These are phyloP conservation scores for Anoplolepis gracilipes DNA, from an alignment of 1,140 invertebrate species.

Conservation along the genomic window DNA sequence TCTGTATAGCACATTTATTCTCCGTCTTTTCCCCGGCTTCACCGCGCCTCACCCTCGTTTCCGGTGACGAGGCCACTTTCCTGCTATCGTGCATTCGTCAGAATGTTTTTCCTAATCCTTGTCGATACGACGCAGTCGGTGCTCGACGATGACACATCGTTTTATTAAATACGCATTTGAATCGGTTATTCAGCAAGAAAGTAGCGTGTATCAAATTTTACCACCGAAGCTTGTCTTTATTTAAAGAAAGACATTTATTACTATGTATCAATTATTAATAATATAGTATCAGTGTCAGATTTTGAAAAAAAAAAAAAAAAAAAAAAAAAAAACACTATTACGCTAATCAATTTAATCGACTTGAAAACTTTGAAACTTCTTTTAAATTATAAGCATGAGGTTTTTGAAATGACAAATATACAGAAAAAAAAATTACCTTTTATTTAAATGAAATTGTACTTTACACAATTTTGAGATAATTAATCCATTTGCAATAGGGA, in stretches of 20 bases:
- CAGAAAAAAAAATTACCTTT: neutral
- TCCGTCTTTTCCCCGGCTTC: neutral
- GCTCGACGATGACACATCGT: neutral
- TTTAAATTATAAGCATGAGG: neutral
- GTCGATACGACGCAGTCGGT: slow-evolving; percentile 30
- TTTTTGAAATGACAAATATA: neutral
- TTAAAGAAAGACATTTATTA: neutral
- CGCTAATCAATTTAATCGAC: neutral
- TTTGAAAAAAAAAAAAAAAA: neutral
- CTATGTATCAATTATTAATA: too few relatives aligned
- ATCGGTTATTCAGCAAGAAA: neutral
- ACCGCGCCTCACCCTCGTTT: neutral
- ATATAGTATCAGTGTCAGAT: neutral
- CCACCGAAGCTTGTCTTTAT: neutral
- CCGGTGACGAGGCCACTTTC: slow-evolving; percentile 51
- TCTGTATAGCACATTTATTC: slow-evolving; percentile 38
- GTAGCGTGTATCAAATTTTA: neutral
- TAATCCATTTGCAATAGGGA: neutral
- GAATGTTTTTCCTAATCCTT: slow-evolving; percentile 33
- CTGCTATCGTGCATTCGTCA: neutral
- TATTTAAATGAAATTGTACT: neutral
- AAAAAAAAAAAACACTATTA: neutral
- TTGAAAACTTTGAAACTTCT: neutral
- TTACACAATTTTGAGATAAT: neutral
- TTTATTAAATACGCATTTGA: slow-evolving; percentile 20